These are phyloP conservation scores for Phalloptychus januarius DNA, from an alignment of 2,797 vertebrate species.

Conservation along the genomic window DNA sequence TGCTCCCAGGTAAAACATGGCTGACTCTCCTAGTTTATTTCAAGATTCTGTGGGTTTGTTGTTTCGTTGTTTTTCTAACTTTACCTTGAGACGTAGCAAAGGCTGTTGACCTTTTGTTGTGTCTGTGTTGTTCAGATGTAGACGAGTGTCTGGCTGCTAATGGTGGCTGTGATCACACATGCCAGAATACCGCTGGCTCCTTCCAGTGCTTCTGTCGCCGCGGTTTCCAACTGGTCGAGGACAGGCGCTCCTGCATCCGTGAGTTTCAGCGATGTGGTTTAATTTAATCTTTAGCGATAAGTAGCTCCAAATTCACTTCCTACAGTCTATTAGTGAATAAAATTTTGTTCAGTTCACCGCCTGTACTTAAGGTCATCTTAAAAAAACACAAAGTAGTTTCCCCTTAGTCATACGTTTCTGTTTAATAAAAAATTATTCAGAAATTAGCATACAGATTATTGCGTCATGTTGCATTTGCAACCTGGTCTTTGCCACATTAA, in stretches of 20 bases:
- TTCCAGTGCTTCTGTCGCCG: conserved; percentile 88
- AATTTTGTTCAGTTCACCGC: neutral
- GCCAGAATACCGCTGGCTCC: conserved; percentile 89
- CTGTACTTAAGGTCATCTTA: neutral
- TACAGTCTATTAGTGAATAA: neutral
- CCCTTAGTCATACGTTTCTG: neutral
- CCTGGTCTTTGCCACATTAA: neutral
- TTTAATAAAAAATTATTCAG: neutral
- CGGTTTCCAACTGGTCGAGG: conserved; percentile 85
- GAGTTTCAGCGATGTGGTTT: conserved; percentile 66
- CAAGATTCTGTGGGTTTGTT: conserved; percentile 24
- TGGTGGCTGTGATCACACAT: conserved; percentile 87
- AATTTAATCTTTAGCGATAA: neutral
- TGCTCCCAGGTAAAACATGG: neutral
- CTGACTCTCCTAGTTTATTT: conserved; percentile 3
- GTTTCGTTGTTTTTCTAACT: neutral
- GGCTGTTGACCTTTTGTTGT: conserved; percentile 19
- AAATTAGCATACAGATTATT: neutral
- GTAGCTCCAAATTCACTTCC: neutral
- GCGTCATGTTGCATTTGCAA: neutral
- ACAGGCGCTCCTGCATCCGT: conserved; percentile 87
- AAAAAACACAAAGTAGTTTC: neutral
- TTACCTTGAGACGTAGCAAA: neutral
- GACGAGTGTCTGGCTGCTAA: conserved; percentile 87
- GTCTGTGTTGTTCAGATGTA: conserved; percentile 81